Base-by-base conservation (phyloP, 2,113 vertebrate species). In the Rhagologus leucostigma region DNA sequence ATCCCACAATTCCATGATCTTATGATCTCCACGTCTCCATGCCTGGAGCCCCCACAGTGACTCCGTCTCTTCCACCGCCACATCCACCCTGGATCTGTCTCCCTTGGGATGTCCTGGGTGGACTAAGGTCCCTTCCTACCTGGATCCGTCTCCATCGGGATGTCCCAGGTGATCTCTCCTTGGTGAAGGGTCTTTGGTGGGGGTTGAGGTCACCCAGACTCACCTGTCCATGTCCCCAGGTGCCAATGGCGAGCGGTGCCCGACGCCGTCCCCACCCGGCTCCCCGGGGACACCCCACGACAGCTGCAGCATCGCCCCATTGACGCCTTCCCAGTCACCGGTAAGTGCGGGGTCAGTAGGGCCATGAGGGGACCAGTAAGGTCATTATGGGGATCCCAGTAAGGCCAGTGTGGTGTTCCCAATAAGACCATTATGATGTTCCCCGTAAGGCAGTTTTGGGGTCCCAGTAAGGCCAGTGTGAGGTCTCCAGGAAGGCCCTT, bases 251-350 rank as follows among this genome's bases (percentile, higher is more conserved):
- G 91, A 97, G 49, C 73, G 39, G n/a, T 99, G 98, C n/a, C 97
- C 67, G 0, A 98, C 98, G 0, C 98, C 98, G 0, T 99, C 98
- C 67, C 98, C 98, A 2, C 98, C 99, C 0, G 96, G 98, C 71
- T 98, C 98, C 44, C 98, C 98, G 0, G 98, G 97, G 46, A 97
- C 86, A 0, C 96, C 94, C 49, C 94, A 97, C 16, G 99, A 98
- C 33, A 99, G 99, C 96, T 99, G 99, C 93, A 98, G 97, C 97
- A 99, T 99, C 37, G 98, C 99, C 10, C 99, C 99, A 0, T 97
- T 99, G 95, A 99, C 99, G 0, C 99, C 99, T 3, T 99, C 99
- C 4, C 98, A 98, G 84, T 99, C 99, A 1, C 99, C 99, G 92
- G 99, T 99, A 98, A 98, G 98, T 42, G 16, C 20, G 8, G 37